A percentile compares a stretch with the other conserved stretches of the same genome.
These are phyloP conservation scores for Octodon degus DNA, from an alignment of 2,113 vertebrate genomes.

Conservation along the genomic window DNA sequence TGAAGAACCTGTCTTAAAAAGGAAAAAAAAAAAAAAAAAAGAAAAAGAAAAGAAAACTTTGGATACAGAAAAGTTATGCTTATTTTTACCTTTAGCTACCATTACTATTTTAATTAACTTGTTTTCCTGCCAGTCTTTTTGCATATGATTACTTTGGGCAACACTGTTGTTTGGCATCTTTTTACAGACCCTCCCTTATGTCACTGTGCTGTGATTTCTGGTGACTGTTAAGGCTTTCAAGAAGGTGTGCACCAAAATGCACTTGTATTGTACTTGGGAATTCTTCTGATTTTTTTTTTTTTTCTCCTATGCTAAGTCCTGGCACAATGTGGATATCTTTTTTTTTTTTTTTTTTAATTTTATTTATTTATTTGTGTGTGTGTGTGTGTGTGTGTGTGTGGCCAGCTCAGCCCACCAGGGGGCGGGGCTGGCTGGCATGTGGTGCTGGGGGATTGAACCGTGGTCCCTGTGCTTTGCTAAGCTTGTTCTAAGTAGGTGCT, in stretches of 20 bases:
- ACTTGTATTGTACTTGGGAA: not conserved
- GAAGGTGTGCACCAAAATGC: not conserved
- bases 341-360: too few species aligned
- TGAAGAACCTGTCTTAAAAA: too few species aligned
- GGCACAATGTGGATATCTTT: not conserved
- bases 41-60: too few species aligned
- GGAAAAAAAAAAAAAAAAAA: too few species aligned
- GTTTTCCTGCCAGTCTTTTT: conserved; percentile 25
- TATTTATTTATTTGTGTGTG: too few species aligned
- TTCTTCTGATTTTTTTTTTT: not conserved
- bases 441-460: too few species aligned
- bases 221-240: not conserved
- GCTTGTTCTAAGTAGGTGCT: too few species aligned
- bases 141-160: not conserved
- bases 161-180: not conserved
- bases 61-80: not conserved
- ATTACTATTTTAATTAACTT: conserved; percentile 24
- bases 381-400: too few species aligned
- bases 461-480: too few species aligned
- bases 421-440: too few species aligned
- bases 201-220: not conserved
- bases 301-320: not conserved
- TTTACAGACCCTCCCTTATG: not conserved
- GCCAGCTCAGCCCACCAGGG: too few species aligned
- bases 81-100: not conserved